A percentile compares a stretch with the other conserved stretches of the same genome.
Conservation (phyloP, 2,888 invertebrate species). For the Onthophagus sagittarius region DNA sequence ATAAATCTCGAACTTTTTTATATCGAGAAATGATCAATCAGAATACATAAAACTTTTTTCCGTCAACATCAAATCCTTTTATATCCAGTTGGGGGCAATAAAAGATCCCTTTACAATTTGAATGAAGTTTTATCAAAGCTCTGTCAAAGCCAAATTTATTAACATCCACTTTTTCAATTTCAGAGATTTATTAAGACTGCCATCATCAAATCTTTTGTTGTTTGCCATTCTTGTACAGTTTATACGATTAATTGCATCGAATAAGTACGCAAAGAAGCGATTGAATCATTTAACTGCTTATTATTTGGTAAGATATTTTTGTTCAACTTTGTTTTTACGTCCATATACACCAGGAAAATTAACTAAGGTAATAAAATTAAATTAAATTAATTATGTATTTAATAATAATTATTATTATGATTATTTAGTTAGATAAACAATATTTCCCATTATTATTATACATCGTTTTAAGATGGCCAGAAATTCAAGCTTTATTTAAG, state of each 20-base stretch:
- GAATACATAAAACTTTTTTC: too few relatives aligned
- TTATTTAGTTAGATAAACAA: conserved; percentile 17
- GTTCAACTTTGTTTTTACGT: conserved; percentile 20
- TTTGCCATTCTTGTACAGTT: conserved; percentile 18
- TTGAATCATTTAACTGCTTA: conserved; percentile 14
- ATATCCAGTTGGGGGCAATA: too few relatives aligned
- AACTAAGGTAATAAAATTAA: conserved; percentile 13
- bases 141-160: too few relatives aligned
- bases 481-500: conserved; percentile 9
- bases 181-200: conserved; percentile 20
- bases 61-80: too few relatives aligned
- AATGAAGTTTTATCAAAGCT: too few relatives aligned
- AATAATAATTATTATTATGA: not conserved
- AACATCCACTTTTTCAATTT: conserved; percentile 4
- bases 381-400: not conserved
- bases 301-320: conserved; percentile 20
- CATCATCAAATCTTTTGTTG: conserved; percentile 18
- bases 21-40: too few relatives aligned
- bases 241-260: conserved; percentile 13
- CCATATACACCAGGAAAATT: conserved; percentile 19
- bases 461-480: conserved; percentile 20
- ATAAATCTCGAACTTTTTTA: too few relatives aligned
- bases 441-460: conserved; percentile 21
- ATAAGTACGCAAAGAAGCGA: not conserved
- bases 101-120: too few relatives aligned